phyloP scores from a whole-genome alignment of 1,140 invertebrate genomes.

The Ctenoplectra terminalis region DNA sequence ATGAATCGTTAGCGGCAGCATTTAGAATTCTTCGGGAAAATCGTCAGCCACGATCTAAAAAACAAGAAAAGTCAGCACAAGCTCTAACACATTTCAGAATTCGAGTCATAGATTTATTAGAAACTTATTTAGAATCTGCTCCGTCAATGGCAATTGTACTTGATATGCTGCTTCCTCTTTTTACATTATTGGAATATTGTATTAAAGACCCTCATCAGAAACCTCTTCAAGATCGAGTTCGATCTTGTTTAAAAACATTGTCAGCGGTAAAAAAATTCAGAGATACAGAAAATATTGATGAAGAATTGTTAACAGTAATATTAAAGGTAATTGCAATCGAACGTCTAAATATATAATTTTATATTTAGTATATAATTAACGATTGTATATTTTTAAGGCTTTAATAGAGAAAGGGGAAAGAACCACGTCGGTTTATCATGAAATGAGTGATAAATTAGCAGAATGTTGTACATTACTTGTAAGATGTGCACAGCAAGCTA shows the following conservation, averaged over 20 bases:
- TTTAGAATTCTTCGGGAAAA: constrained; percentile 87
- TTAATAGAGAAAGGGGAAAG: constrained; percentile 86
- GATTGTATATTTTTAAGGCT: constrained; percentile 80
- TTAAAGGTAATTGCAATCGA: constrained; percentile 70
- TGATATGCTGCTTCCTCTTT: constrained; percentile 87
- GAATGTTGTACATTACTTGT: constrained; percentile 87
- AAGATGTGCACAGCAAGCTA: constrained; percentile 83
- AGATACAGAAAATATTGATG: constrained; percentile 84
- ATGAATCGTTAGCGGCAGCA: constrained; percentile 87
- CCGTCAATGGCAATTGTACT: constrained; percentile 86
- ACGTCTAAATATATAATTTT: constrained; percentile 21
- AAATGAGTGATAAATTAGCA: constrained; percentile 87
- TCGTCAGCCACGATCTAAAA: constrained; percentile 84
- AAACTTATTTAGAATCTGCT: constrained; percentile 87
- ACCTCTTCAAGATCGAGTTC: constrained; percentile 86
- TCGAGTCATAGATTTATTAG: constrained; percentile 87
- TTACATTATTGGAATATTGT: constrained; percentile 86
- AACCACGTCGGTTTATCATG: constrained; percentile 86
- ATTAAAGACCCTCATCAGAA: constrained; percentile 87
- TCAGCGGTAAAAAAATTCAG: constrained; percentile 86
- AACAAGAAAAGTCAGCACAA: constrained; percentile 87
- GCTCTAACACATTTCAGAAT: constrained; percentile 88
- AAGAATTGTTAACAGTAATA: constrained; percentile 83
- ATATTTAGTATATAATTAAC: neutral
- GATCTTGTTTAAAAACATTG: constrained; percentile 85